A percentile compares a stretch with the other conserved stretches of the same genome.
These are phyloP conservation scores for Esox lucius DNA, from an alignment of 2,797 vertebrate species.

Conservation along the genomic window DNA sequence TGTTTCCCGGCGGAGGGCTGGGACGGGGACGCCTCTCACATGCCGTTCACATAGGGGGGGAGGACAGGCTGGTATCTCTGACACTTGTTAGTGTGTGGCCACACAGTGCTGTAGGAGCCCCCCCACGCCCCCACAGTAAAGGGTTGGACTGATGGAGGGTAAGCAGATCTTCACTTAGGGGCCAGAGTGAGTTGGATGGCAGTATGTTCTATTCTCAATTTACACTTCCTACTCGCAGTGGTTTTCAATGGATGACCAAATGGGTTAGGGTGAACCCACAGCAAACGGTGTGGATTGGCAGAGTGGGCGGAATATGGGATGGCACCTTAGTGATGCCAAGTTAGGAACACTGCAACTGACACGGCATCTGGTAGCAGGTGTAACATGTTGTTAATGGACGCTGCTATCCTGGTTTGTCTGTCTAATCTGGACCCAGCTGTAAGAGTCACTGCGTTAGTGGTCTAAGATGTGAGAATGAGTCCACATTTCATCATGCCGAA, in stretches of 20 bases:
- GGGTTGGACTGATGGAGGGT: conserved; percentile 45
- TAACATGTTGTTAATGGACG: too few species aligned
- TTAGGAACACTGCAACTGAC: too few species aligned
- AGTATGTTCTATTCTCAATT: conserved; percentile 66
- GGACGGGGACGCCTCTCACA: conserved; percentile 77
- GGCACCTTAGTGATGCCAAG: too few species aligned
- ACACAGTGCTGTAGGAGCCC: conserved; percentile 50
- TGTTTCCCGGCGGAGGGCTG: conserved; percentile 74
- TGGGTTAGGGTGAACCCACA: not conserved
- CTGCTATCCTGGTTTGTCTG: too few species aligned
- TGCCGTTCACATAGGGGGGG: conserved; percentile 74
- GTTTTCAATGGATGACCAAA: conserved; percentile 36
- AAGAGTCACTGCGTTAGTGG: too few species aligned
- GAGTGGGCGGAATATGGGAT: not conserved
- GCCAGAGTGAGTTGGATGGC: conserved; percentile 57
- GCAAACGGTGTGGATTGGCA: conserved; percentile 18
- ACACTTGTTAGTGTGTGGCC: conserved; percentile 74
- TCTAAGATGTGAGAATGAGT: too few species aligned
- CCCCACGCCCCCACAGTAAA: conserved; percentile 53
- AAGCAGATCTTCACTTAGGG: conserved; percentile 64
- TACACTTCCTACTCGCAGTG: conserved; percentile 59
- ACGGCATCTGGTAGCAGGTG: too few species aligned
- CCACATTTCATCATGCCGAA: too few species aligned
- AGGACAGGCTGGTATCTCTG: conserved; percentile 67
- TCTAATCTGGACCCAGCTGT: too few species aligned